These are phyloP conservation scores for Oxygymnocypris stewartii DNA, from an alignment of 2,113 vertebrate species.

Conservation along the genomic window DNA sequence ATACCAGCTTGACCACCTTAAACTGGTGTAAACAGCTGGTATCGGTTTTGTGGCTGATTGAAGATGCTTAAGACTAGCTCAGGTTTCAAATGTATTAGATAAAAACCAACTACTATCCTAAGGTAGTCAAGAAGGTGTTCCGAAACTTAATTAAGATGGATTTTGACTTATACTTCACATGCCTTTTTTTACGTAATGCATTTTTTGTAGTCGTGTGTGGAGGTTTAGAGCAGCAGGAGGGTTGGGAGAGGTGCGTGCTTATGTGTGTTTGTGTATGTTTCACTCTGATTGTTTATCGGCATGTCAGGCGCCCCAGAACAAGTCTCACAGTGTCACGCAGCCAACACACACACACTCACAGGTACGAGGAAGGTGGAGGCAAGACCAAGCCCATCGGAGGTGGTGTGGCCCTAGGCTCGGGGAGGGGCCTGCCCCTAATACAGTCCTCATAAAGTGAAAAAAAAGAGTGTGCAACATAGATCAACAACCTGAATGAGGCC, in stretches of 20 bases:
- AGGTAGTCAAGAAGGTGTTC: neutral
- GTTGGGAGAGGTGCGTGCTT: slow-evolving; percentile 17
- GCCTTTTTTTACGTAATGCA: neutral
- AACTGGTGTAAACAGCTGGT: neutral
- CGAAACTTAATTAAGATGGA: neutral
- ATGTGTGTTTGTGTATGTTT: slow-evolving; percentile 44
- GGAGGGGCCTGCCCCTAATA: slow-evolving; percentile 47
- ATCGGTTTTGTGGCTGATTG: neutral
- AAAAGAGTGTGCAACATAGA: slow-evolving; percentile 6
- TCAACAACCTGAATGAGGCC: slow-evolving; percentile 22
- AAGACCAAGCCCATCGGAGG: slow-evolving; percentile 69
- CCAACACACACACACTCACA: neutral
- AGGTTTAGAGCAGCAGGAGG: neutral
- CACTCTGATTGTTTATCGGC: slow-evolving; percentile 43
- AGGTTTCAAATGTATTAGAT: neutral
- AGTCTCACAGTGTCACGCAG: slow-evolving; percentile 66
- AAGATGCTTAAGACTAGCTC: neutral
- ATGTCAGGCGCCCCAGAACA: slow-evolving; percentile 43
- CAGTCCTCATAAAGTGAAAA: neutral
- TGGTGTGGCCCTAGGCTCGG: slow-evolving; percentile 65
- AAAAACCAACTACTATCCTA: neutral
- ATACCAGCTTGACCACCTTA: neutral
- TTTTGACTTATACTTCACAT: neutral
- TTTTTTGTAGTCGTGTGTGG: slow-evolving; percentile 9
- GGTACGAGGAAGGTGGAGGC: slow-evolving; percentile 58